Conservation (phyloP, 2,113 vertebrate genomes). For the Bos indicus region DNA sequence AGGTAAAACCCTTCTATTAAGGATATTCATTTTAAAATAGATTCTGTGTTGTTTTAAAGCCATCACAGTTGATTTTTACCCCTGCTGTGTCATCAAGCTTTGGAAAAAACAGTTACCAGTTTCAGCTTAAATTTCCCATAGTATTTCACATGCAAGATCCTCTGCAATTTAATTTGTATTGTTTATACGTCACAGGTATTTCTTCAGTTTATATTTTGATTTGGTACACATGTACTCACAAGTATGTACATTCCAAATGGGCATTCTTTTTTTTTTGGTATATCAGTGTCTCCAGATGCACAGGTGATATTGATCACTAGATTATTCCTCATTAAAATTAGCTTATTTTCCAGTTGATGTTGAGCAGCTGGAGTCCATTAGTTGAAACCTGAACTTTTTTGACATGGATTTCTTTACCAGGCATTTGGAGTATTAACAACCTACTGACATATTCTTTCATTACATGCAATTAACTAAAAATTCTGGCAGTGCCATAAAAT, state of each 20-base stretch:
- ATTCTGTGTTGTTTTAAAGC: neutral
- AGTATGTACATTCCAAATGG: neutral
- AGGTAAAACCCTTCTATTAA: neutral
- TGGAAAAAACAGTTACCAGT: neutral
- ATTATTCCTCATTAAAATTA: constrained; percentile 23
- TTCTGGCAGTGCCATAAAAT: neutral
- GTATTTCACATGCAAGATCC: neutral
- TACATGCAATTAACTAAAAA: constrained; percentile 14
- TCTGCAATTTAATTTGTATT: neutral
- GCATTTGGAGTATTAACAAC: neutral
- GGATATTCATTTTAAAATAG: neutral
- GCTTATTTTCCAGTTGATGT: constrained; percentile 14
- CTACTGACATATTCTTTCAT: constrained; percentile 28
- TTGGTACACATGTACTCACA: neutral
- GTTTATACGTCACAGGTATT: neutral
- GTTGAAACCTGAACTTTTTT: neutral
- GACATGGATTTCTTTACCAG: neutral
- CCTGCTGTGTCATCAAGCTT: neutral
- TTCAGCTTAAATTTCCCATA: neutral
- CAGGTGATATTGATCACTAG: neutral
- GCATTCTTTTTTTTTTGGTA: neutral
- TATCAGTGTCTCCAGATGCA: neutral
- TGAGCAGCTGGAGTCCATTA: constrained; percentile 1
- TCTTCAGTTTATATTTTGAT: neutral
- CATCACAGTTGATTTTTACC: neutral